A percentile compares a stretch with the other conserved stretches of the same genome.
Conservation (phyloP, 2,113 vertebrate genomes). For the Burhinus bistriatus region DNA sequence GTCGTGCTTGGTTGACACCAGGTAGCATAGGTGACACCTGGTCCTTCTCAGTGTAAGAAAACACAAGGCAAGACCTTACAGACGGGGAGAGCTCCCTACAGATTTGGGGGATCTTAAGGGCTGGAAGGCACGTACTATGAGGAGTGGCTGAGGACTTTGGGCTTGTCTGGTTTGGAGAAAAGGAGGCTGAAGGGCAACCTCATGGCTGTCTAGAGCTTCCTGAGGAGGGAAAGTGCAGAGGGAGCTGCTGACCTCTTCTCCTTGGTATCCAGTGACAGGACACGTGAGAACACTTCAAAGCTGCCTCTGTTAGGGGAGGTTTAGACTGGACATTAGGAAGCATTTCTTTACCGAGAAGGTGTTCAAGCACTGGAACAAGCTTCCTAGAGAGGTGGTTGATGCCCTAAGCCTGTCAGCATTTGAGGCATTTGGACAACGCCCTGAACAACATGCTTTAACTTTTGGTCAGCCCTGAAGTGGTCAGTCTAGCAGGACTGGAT, state of each 20-base stretch:
- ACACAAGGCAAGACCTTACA: not conserved
- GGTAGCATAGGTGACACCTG: not conserved
- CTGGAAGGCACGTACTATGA: not conserved
- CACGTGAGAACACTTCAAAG: not conserved
- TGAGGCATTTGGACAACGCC: not conserved
- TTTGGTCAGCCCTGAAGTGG: not conserved
- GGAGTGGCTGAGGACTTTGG: not conserved
- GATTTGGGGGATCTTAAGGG: not conserved
- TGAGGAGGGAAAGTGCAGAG: not conserved
- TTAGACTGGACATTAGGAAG: not conserved
- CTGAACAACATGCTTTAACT: not conserved
- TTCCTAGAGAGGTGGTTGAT: not conserved
- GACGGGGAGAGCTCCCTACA: not conserved
- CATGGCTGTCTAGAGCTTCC: not conserved
- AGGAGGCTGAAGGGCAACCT: not conserved
- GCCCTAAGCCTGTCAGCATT: not conserved
- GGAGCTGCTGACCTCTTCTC: not conserved
- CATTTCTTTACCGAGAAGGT: not conserved
- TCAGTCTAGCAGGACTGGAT: not conserved
- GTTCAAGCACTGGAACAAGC: not conserved
- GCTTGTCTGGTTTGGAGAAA: not conserved
- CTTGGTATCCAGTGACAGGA: not conserved
- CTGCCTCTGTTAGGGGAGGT: not conserved
- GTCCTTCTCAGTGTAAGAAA: not conserved
- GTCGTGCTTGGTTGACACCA: not conserved